These are phyloP conservation scores for Physella acuta DNA, from an alignment of 1,140 invertebrate species.

Conservation along the genomic window DNA sequence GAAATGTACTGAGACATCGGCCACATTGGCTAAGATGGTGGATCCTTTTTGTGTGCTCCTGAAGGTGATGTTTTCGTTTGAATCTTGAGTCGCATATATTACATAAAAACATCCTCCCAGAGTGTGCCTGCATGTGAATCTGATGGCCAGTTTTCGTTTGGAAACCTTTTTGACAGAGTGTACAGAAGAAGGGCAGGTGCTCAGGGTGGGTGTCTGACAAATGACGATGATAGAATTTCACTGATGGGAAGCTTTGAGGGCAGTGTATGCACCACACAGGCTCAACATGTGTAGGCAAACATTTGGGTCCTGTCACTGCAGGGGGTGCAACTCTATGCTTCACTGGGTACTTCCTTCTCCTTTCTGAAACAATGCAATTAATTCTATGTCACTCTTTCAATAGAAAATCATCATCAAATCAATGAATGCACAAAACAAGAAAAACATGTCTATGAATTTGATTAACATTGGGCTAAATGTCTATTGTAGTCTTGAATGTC, in stretches of 20 bases:
- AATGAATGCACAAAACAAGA: too few species aligned
- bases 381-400: too few species aligned
- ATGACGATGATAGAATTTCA: conserved; percentile 1
- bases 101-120: conserved; percentile 1
- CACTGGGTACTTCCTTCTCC: too few species aligned
- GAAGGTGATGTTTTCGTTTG: conserved; percentile 8
- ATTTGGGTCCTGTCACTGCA: too few species aligned
- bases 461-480: conserved; percentile 2
- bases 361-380: too few species aligned
- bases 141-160: conserved; percentile 13
- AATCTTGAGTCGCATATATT: conserved; percentile 5
- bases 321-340: too few species aligned
- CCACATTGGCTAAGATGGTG: not conserved
- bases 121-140: conserved; percentile 6
- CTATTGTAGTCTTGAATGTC: not conserved
- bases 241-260: not conserved
- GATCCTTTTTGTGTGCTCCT: conserved; percentile 1
- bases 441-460: too few species aligned
- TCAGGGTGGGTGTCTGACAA: conserved; percentile 9
- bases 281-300: too few species aligned
- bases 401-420: too few species aligned
- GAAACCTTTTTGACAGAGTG: not conserved
- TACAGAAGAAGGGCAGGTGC: not conserved
- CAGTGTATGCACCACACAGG: conserved; percentile 1
- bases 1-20: not conserved